Conservation (phyloP, 2,797 vertebrate species). For the Pseudochirops cupreus region DNA sequence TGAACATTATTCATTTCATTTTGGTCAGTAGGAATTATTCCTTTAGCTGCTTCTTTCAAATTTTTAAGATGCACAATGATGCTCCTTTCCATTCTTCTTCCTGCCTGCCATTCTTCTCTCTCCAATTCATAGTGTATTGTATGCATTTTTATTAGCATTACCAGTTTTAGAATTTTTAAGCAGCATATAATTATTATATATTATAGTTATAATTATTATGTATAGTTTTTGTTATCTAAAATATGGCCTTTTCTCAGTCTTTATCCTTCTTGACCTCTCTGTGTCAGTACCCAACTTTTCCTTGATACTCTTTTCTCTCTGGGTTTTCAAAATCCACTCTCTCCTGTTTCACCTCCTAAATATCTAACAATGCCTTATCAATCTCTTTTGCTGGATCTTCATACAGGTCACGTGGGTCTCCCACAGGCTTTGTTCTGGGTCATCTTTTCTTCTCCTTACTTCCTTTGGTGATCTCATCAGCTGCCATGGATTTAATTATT, state of each 20-base stretch:
- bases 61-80: neutral
- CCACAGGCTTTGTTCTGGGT: neutral
- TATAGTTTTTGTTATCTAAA: neutral
- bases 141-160: neutral
- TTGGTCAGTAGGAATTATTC: no score
- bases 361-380: neutral
- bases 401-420: neutral
- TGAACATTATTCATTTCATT: no score
- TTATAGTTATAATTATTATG: neutral
- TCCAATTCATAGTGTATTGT: neutral
- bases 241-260: neutral
- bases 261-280: neutral
- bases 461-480: neutral
- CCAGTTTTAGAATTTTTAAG: neutral
- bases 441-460: neutral
- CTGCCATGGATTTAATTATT: neutral
- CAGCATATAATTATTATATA: neutral
- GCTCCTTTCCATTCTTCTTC: neutral
- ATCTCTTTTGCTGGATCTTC: neutral
- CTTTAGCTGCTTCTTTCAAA: neutral
- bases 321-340: neutral
- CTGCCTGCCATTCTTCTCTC: neutral
- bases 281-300: neutral
- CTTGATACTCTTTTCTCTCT: neutral
- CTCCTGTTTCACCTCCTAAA: neutral